Conservation (phyloP, 35 echinoderm and acorn worm species). For the Anneissia japonica region DNA sequence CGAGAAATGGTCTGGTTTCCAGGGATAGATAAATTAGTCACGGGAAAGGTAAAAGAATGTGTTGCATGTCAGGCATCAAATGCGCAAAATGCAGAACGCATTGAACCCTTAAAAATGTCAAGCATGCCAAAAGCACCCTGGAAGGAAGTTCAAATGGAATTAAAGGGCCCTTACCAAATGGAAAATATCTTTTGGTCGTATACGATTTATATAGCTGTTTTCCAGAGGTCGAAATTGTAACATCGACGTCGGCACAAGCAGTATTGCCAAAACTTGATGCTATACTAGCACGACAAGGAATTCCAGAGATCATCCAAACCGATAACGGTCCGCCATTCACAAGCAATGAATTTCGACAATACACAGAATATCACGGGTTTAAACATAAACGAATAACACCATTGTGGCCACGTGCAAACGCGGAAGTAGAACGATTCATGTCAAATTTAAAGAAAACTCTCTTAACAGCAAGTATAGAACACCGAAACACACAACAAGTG, state of each 20-base stretch:
- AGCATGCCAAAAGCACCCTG: no score
- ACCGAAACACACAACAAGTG: neutral
- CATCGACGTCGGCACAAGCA: neutral
- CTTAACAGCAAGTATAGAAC: neutral
- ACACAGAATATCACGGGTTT: neutral
- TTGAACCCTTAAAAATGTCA: no score
- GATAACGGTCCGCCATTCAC: neutral
- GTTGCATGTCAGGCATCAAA: neutral
- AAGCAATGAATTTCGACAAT: neutral
- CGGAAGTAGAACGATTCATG: neutral
- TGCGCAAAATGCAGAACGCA: neutral
- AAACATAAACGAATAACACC: neutral
- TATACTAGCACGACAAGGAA: neutral
- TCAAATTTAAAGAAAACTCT: neutral
- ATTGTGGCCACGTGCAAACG: neutral
- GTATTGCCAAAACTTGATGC: neutral
- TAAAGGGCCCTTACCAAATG: slow-evolving; percentile 48
- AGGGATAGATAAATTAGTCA: slow-evolving; percentile 16
- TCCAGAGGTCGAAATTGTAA: neutral
- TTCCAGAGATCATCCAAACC: neutral
- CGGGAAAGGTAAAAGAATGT: slow-evolving; percentile 19
- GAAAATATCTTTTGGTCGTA: neutral
- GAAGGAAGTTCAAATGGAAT: slow-evolving; percentile 37
- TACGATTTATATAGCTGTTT: neutral
- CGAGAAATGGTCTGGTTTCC: slow-evolving; percentile 28